Conservation (phyloP, 2,113 vertebrate species). For the Anser brachyrhynchus region DNA sequence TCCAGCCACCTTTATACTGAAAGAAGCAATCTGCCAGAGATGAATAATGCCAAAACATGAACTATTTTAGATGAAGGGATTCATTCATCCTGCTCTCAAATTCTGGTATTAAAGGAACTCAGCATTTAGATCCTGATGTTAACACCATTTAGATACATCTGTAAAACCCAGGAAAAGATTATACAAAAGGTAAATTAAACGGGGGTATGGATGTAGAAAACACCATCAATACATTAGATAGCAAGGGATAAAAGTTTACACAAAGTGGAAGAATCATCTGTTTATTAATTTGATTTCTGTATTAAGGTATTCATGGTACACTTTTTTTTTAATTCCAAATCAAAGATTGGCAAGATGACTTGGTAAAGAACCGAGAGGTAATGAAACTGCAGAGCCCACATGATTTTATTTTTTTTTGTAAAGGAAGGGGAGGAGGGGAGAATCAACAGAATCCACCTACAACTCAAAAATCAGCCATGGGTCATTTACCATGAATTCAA, state of each 20-base stretch:
- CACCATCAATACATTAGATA: fast-evolving
- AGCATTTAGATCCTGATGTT: not conserved
- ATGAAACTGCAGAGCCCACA: not conserved
- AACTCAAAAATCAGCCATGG: not conserved
- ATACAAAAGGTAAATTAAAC: not conserved
- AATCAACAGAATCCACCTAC: not conserved
- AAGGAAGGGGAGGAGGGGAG: not conserved
- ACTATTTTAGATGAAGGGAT: not conserved
- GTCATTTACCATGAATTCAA: not conserved
- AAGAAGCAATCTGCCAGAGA: not conserved
- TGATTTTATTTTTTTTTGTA: not conserved
- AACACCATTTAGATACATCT: not conserved
- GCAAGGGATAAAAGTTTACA: not conserved
- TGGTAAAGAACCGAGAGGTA: not conserved
- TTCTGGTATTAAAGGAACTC: not conserved
- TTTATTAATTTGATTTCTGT: not conserved
- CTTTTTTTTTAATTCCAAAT: not conserved
- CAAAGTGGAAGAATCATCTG: fast-evolving
- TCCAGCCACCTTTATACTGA: not conserved
- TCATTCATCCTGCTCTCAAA: not conserved
- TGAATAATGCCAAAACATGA: not conserved
- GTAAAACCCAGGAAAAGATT: not conserved
- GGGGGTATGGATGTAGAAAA: not conserved
- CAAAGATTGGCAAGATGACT: not conserved
- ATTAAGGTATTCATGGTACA: not conserved